A percentile compares a stretch with the other conserved stretches of the same genome.
phyloP scores from a whole-genome alignment of 2,113 vertebrate genomes.

The Micromys minutus region DNA sequence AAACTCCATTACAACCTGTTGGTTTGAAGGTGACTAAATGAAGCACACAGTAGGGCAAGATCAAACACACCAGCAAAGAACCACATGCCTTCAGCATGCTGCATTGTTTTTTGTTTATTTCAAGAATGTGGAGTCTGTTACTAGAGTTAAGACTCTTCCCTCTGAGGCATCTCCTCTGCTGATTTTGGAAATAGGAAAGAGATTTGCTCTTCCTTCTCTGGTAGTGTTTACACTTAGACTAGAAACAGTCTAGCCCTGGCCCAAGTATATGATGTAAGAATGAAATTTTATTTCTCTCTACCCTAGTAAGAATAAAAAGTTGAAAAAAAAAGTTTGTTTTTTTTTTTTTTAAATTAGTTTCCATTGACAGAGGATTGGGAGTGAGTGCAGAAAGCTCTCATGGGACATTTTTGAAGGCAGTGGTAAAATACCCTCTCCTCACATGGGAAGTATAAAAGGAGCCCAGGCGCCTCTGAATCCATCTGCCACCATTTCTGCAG shows the following conservation, averaged over 20 bases:
- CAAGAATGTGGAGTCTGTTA: not conserved
- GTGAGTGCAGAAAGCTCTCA: not conserved
- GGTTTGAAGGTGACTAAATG: not conserved
- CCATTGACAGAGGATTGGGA: not conserved
- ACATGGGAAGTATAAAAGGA: not conserved
- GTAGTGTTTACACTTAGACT: not conserved
- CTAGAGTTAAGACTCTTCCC: not conserved
- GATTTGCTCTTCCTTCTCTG: not conserved
- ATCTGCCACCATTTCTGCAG: not conserved
- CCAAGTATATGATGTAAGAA: not conserved
- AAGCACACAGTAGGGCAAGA: not conserved
- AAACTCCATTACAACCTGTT: conserved; percentile 4
- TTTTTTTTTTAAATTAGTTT: conserved; percentile 16
- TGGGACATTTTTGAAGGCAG: not conserved
- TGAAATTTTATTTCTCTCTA: not conserved
- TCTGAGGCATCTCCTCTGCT: not conserved
- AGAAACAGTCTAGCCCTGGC: not conserved
- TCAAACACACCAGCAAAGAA: not conserved
- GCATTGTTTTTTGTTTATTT: not conserved
- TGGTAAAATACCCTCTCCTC: not conserved
- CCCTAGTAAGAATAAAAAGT: not conserved
- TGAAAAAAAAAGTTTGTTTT: too few relatives aligned
- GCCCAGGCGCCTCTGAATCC: not conserved
- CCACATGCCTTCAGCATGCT: accelerated
- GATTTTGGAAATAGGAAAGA: not conserved